Evolutionary conservation across 2,113 vertebrate species (phyloP), one percentile per base, ranked within the genome.

Genomic region (Callipepla californica): DNA sequence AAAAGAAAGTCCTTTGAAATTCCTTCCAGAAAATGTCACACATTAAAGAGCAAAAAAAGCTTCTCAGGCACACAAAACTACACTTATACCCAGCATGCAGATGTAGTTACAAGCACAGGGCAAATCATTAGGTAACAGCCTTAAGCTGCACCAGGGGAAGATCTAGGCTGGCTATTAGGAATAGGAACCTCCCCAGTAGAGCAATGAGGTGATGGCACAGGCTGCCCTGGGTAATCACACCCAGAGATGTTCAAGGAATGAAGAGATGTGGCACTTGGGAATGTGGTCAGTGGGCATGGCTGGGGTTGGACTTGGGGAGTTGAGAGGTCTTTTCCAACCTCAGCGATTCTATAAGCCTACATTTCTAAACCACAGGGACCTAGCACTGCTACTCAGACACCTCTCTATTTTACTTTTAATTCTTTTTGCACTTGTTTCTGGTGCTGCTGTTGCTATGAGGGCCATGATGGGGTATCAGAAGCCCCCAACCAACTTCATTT

Each of bases 1-100:
- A 91, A 95, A 95, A 95, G 81, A 92, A 95, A 95, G 79, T 75
- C 81, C 92, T 96, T 95, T 95, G 95, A 96, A 96, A 96, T 94
- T 79, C 86, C 70, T 95, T 92, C 92, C 93, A 95, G 87, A 90
- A 92, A 95, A 94, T 91, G 87, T 95, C 93, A 92, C 93, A 87
- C 93, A 82, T 95, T 91, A 85, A 90, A 76, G 84, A 87, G 70
- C 55, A 74, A 87, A 53, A 0, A 6, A 10, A 87, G 73, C 61
- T 86, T 74, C 77, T 58, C 2, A 6, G 59, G 69, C 94, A 55
- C 57, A 78, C 1, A 77, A 59, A 61, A 17, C 81, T 25, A 2
- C 81, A 16, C 63, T 76, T 68, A 78, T 79, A 40, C 48, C 22
- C 22, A 42, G 78, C 66, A 48, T 1, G 48, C 20, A 38, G 65